Evolutionary conservation across 2,888 invertebrate species (phyloP), one percentile per base, ranked within the genome.

Genomic region (Stomorhina lunata): DNA sequence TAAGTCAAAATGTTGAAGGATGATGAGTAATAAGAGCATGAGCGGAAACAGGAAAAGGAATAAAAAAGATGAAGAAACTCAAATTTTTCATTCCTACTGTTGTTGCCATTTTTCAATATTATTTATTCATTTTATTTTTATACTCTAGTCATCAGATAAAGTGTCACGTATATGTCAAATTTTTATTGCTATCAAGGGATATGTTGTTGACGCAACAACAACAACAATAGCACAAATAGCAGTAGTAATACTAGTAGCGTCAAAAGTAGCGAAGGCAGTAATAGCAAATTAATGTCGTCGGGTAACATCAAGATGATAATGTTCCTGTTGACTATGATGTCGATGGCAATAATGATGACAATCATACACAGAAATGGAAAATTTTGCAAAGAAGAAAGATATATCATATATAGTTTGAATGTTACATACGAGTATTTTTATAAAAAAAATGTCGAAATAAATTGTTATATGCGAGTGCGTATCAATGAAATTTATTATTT

Each of bases 81-180:
- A 15, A 43, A 40, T 68, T 43, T 45, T 59, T 48, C n/a, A n/a
- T n/a, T n/a, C n/a, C n/a, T n/a, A 20, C 40, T 25, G 27, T 48
- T 12, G 48, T n/a, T 57, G 55, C 0, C 22, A 45, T 37, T 61
- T 68, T 53, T 27, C n/a, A 10, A 7, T 65, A 73, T 65, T 40
- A 22, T 65, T 73, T 22, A 63, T 61, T 81, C 37, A 53, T 77
- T 77, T 72, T 63, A 45, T 55, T 73, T 77, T 72, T 77, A 43
- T 71, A 43, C 71, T 76, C 29, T 71, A 73, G 73, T 82, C 82
- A 82, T 82, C 79, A 66, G 66, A 75, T 79, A 79, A 82, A 82
- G 34, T 76, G 82, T 82, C 79, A 82, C 82, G 82, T 82, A 72
- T 79, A 66, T 76, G 75, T 79, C 82, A 82, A 79, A 82, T 71